Base-by-base conservation (phyloP, 2,113 vertebrate species). In the Phrynosoma platyrhinos region DNA sequence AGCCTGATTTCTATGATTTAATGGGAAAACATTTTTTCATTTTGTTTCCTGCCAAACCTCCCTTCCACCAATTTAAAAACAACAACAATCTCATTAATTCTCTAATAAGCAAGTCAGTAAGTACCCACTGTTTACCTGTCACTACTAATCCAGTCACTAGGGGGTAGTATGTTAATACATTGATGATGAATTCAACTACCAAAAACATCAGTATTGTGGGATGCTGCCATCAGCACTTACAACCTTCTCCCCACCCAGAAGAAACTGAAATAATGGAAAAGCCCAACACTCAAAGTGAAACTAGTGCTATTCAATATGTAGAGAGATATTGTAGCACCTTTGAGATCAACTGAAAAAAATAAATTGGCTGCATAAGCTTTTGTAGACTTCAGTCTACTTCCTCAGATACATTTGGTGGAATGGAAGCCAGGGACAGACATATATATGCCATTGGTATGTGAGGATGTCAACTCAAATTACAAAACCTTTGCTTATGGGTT, bases 131-230 rank as follows among this genome's bases (percentile, higher is more conserved):
- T 1, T 92, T 69, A 77, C 10, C 82, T 87, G 89, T 74, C 88
- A 91, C 72, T 0, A 66, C 88, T 27, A 75, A 93, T 91, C 92
- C 90, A n/a, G 86, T 74, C 76, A 0, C 87, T 90, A 95, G 91
- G 91, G 89, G 91, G 88, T 91, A 87, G 90, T 90, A 32, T 72
- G 90, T 83, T 85, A 88, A 87, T 85, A 62, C 78, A 64, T 55
- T 16, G 53, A 32, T 52, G 92, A 91, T 58, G 87, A 69, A 32
- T 87, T 91, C 89, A 87, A 94, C 90, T 92, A 92, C 69, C 32
- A 58, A 55, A 55, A 74, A 69, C 87, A 91, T 88, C 84, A 92
- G 92, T 42, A 42, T 81, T 79, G 5, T 72, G 90, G 52, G 5
- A 36, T 88, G 18, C 21, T 42, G 83, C 89, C 92, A 62, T 47